Conservation (phyloP, 2,797 vertebrate species). For the Anguilla pacifica region DNA sequence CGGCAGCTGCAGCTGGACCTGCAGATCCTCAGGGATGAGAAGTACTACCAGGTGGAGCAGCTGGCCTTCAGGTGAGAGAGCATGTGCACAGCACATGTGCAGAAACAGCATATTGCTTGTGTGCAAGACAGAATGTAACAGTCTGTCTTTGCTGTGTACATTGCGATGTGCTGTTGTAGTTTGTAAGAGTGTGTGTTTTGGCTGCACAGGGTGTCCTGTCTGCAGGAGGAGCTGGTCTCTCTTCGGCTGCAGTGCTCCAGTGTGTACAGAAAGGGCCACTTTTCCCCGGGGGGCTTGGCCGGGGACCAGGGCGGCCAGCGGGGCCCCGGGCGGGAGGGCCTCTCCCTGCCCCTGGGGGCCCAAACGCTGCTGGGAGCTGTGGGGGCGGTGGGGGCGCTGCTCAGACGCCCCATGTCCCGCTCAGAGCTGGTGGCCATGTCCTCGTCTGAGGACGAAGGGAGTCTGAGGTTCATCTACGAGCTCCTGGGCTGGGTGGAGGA, state of each 20-base stretch:
- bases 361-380: constrained; percentile 72
- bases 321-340: constrained; percentile 74
- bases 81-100: not conserved
- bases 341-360: constrained; percentile 74
- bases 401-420: constrained; percentile 87
- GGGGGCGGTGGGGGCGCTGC: constrained; percentile 77
- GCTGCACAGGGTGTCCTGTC: constrained; percentile 78
- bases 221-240: constrained; percentile 94
- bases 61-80: constrained; percentile 87
- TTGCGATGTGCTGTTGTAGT: too few relatives aligned
- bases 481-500: constrained; percentile 98
- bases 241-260: constrained; percentile 91
- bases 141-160: too few relatives aligned
- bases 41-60: constrained; percentile 95
- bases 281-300: constrained; percentile 67
- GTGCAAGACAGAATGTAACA: too few relatives aligned
- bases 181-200: not conserved
- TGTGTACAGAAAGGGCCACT: constrained; percentile 92
- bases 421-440: constrained; percentile 90
- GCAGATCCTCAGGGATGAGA: constrained; percentile 88
- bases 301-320: constrained; percentile 72
- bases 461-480: constrained; percentile 94
- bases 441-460: constrained; percentile 94
- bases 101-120: too few relatives aligned
- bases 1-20: constrained; percentile 86